Percentiles rank a stretch among this genome's conserved stretches.
Evolutionary conservation across 1,140 invertebrate genomes (phyloP).

Genomic region (Heliconius congener): DNA sequence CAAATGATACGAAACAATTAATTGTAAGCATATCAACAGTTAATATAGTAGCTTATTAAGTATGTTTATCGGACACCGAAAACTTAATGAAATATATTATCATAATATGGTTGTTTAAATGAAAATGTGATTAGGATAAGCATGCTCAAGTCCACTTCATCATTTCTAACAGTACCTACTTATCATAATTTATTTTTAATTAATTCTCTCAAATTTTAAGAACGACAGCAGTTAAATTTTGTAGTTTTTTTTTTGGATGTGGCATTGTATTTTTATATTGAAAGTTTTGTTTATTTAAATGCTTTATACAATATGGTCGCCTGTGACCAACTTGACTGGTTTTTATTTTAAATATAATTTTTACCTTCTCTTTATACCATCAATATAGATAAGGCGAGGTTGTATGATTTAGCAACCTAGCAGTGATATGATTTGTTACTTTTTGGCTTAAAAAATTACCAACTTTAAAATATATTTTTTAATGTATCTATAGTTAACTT

Average conservation of each 20-base stretch:
- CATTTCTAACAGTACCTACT: not conserved
- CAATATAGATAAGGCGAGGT: too few species aligned
- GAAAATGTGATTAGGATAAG: constrained; percentile 23
- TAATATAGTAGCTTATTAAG: constrained; percentile 12
- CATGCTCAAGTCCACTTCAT: constrained; percentile 4
- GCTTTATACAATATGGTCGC: too few species aligned
- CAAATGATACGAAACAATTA: constrained; percentile 8
- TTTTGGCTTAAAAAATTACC: too few species aligned
- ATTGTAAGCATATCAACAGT: constrained; percentile 3
- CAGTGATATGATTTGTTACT: too few species aligned
- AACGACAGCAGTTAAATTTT: not conserved
- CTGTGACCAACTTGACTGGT: too few species aligned
- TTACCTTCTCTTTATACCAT: too few species aligned
- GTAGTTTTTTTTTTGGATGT: not conserved
- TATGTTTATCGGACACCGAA: constrained; percentile 6
- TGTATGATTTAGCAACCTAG: too few species aligned
- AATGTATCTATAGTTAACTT: too few species aligned
- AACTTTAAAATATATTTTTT: too few species aligned
- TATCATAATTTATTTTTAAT: not conserved
- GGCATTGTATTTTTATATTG: not conserved
- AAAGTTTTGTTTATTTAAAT: too few species aligned
- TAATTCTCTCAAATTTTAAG: not conserved
- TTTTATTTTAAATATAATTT: too few species aligned
- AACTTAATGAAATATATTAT: constrained; percentile 21
- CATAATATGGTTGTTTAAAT: constrained; percentile 23